A percentile compares a stretch with the other conserved stretches of the same genome.
Conservation (phyloP, 2,888 invertebrate species). For the Lamellibrachia columna region DNA sequence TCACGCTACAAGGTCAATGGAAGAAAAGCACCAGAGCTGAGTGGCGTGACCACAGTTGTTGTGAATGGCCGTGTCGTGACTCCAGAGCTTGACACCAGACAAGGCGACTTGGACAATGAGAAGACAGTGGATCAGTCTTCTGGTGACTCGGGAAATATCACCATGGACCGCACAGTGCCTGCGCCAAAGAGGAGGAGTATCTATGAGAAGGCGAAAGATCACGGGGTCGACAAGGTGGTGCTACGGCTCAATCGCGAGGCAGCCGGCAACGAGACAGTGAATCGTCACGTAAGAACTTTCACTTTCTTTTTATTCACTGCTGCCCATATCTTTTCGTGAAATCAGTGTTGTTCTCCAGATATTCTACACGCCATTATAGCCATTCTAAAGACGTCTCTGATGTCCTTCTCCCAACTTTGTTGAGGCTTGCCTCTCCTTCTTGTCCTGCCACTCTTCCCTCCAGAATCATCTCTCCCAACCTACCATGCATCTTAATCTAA, state of each 20-base stretch:
- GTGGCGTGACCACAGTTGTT: not conserved
- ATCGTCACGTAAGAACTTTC: conserved; percentile 29
- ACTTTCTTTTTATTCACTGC: too few relatives aligned
- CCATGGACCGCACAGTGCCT: not conserved
- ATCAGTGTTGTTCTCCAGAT: too few relatives aligned
- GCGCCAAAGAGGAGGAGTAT: not conserved
- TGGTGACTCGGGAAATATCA: not conserved
- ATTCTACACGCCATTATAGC: too few relatives aligned
- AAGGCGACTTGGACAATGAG: not conserved
- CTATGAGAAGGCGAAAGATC: not conserved
- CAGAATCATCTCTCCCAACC: too few relatives aligned
- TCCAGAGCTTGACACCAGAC: not conserved
- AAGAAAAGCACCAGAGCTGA: not conserved
- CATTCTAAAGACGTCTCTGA: too few relatives aligned
- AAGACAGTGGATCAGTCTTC: not conserved
- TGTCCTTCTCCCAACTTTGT: too few relatives aligned
- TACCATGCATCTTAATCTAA: too few relatives aligned
- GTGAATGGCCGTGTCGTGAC: not conserved
- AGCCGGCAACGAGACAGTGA: conserved; percentile 22
- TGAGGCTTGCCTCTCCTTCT: too few relatives aligned
- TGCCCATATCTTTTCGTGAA: too few relatives aligned
- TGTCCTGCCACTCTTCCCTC: too few relatives aligned
- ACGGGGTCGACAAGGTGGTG: not conserved
- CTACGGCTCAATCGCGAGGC: conserved; percentile 25
- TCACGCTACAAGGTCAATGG: not conserved